phyloP scores from a whole-genome alignment of 2,888 invertebrate species.

The Eupithecia tripunctaria region DNA sequence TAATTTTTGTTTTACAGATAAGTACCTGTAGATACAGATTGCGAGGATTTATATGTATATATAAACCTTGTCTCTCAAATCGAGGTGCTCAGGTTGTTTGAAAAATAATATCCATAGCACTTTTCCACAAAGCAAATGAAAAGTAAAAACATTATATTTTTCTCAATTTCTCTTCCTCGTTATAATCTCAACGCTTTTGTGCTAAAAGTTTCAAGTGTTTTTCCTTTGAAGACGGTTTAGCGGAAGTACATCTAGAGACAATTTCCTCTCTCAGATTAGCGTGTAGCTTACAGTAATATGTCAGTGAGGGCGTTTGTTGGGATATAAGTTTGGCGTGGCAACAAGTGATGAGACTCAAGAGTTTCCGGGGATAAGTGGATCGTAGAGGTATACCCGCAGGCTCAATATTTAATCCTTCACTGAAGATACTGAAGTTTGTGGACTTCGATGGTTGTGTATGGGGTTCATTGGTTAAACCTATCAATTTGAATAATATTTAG shows the following conservation, averaged over 20 bases:
- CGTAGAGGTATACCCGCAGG: neutral
- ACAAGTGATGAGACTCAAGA: constrained; percentile 25
- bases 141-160: constrained; percentile 15
- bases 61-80: too few relatives aligned
- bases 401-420: constrained; percentile 7
- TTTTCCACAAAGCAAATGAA: neutral
- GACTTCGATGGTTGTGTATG: neutral
- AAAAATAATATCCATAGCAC: neutral
- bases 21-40: too few relatives aligned
- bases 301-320: constrained; percentile 32
- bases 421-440: neutral
- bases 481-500: neutral
- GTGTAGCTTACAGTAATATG: constrained; percentile 42
- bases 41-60: too few relatives aligned
- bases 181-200: constrained; percentile 30
- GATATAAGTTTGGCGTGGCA: constrained; percentile 24
- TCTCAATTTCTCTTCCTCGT: constrained; percentile 26
- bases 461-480: neutral
- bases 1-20: too few relatives aligned
- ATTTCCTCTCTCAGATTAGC: constrained; percentile 72
- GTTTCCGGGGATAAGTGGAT: neutral
- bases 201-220: constrained; percentile 40
- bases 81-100: neutral
- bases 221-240: constrained; percentile 52
- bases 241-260: constrained; percentile 69